Evolutionary conservation across 1,140 invertebrate genomes (phyloP), one percentile per base, ranked within the genome.

Genomic region (Hypothenemus hampei): DNA sequence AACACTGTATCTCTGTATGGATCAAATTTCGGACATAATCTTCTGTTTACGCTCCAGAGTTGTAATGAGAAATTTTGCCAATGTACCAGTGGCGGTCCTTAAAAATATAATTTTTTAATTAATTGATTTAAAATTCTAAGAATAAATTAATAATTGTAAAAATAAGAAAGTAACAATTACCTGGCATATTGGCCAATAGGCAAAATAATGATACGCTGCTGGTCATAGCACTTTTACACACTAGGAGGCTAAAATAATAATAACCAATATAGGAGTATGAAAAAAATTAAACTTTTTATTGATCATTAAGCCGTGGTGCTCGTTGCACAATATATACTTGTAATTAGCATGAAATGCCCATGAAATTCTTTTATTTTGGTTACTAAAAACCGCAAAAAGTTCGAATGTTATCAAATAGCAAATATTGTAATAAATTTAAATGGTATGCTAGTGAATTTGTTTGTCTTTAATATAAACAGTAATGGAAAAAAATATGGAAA

Each of bases 1-100:
- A 59, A 59, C 16, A 51, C 29, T 36, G 41, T 39, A 24, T 59
- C 58, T 49, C 57, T 59, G 7, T 48, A 43, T 3, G 57, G 57
- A 40, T 59, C 57, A 43, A 59, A 40, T 36, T 59, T 29, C 13
- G 49, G 43, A 39, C 57, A 59, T 8, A 53, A 13, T 26, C 49
- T 47, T 48, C 23, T 53, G 16, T 59, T 48, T 8, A 59, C 21
- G 7, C n/a, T 23, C 26, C 31, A 54, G 5, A 37, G 15, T 29
- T 54, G 51, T 8, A 54, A 19, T 4, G 40, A 47, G 13, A 54
- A 37, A 31, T 54, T 54, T 23, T 21, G 22, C 40, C 40, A 43
- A 11, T 43, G 40, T 22, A 43, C 6, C 18, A 43, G 22, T 1
- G 40, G 40, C 18, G 40, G 40, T 5, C 40, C 40, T 43, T n/a